Conservation (phyloP, 2,888 invertebrate species). For the Heliconius charithonia region DNA sequence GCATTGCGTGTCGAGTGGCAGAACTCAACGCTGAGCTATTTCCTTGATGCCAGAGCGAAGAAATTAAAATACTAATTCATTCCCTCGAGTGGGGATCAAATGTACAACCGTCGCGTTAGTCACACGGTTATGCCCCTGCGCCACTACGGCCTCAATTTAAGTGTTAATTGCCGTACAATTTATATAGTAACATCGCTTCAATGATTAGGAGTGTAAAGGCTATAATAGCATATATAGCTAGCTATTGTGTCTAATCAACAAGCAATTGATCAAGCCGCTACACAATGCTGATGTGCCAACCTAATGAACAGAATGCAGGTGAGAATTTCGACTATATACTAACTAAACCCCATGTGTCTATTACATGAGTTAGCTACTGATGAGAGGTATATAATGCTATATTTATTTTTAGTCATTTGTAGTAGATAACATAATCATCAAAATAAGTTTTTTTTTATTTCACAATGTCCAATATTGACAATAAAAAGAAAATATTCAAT, state of each 20-base stretch:
- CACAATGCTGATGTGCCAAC: slow-evolving; percentile 23
- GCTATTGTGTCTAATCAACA: slow-evolving; percentile 22
- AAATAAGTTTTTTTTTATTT: not conserved
- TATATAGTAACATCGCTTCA: slow-evolving; percentile 5
- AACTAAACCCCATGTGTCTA: slow-evolving; percentile 36
- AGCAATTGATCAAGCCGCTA: slow-evolving; percentile 24
- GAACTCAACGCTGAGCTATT: too few species aligned
- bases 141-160: too few species aligned
- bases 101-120: too few species aligned
- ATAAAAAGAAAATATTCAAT: not conserved
- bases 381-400: slow-evolving; percentile 43
- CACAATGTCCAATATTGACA: not conserved
- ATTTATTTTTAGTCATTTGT: not conserved
- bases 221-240: slow-evolving; percentile 16
- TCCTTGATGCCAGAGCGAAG: too few species aligned
- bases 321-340: slow-evolving; percentile 28
- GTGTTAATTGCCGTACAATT: not conserved
- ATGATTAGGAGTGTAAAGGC: slow-evolving; percentile 2
- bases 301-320: slow-evolving; percentile 32
- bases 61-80: too few species aligned
- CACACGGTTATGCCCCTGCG: too few species aligned
- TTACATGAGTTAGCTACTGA: slow-evolving; percentile 62
- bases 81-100: too few species aligned
- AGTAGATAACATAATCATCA: not conserved
- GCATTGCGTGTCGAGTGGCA: too few species aligned